Evolutionary conservation across 2,888 invertebrate genomes (phyloP), one percentile per base, ranked within the genome.

Genomic region (Amblyjoppa proteus): DNA sequence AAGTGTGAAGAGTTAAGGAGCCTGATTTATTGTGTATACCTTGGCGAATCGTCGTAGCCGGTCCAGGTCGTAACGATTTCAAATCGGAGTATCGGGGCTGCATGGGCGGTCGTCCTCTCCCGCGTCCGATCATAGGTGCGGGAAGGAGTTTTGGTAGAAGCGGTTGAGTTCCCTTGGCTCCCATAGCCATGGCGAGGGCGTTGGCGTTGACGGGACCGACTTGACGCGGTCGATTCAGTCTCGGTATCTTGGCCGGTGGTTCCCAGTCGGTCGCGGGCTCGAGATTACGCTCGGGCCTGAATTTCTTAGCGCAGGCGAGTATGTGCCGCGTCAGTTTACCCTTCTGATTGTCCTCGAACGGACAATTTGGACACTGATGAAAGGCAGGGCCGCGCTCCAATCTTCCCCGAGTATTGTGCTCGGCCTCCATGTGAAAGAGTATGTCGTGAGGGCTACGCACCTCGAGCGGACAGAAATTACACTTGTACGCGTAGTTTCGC

Each of bases 311-410:
- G 94, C 99, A 99, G 1, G 98, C 97, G 84, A 97, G 96, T 88
- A 97, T 95, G 95, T 99, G 99, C 56, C 98, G 96, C 0, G 97
- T 97, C 89, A 99, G 94, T 94, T 98, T 98, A 41, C 97, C 97
- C 94, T 98, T 98, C 78, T 98, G 97, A 91, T 98, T 98, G 90
- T 98, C 98, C 94, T 99, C 99, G 92, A 98, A 99, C 0, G 98
- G 97, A 95, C 99, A 99, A 92, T 98, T 97, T 0, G 97, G 97
- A 93, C 99, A 99, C 93, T 98, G 98, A 94, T 98, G 98, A 94
- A 97, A 97, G 0, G 97, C 97, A 38, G 97, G 97, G 0, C 98
- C 97, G 87, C 97, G 96, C 90, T 98, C 98, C 84, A 99, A 94
- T 86, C 97, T 96, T 5, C 98, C 98, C 89, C 97, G 95, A 20